A percentile compares a stretch with the other conserved stretches of the same genome.
phyloP scores from a whole-genome alignment of 92 coral and sea anemone genomes.

The Porites lobata region DNA sequence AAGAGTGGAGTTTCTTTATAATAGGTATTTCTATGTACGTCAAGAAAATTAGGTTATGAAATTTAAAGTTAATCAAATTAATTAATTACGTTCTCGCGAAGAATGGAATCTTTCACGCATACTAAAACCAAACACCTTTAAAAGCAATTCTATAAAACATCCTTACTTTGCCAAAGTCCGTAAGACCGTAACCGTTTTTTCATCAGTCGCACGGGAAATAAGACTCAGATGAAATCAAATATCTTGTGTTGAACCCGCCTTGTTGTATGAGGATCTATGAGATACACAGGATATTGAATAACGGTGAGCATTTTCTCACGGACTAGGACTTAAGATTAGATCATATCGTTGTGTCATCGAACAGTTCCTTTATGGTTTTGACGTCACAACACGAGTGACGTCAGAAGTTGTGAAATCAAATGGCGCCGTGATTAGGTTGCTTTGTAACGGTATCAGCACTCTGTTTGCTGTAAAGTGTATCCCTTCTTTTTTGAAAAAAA shows the following conservation, averaged over 20 bases:
- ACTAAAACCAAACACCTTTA: no score
- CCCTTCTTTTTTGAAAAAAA: background rate
- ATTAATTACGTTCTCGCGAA: no score
- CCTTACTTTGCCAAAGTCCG: no score
- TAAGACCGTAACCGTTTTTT: background rate
- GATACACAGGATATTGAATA: background rate
- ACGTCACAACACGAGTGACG: background rate
- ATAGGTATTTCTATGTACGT: no score
- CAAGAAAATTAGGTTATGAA: no score
- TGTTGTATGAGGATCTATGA: background rate
- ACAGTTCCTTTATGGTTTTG: conserved; percentile 7
- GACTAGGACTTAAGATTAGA: background rate
- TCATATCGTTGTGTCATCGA: background rate
- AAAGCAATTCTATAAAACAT: no score
- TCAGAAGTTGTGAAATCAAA: background rate
- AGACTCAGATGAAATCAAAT: background rate
- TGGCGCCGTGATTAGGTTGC: background rate
- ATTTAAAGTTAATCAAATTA: no score
- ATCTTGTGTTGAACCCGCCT: background rate
- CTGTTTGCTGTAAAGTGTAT: background rate
- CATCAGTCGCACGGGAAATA: background rate
- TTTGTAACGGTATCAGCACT: background rate
- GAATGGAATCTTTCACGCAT: no score
- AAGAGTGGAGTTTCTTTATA: no score
- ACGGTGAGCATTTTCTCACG: conserved; percentile 3